Evolutionary conservation across 2,888 invertebrate species (phyloP), one percentile per base, ranked within the genome.

Genomic region (Hetaerina titia): DNA sequence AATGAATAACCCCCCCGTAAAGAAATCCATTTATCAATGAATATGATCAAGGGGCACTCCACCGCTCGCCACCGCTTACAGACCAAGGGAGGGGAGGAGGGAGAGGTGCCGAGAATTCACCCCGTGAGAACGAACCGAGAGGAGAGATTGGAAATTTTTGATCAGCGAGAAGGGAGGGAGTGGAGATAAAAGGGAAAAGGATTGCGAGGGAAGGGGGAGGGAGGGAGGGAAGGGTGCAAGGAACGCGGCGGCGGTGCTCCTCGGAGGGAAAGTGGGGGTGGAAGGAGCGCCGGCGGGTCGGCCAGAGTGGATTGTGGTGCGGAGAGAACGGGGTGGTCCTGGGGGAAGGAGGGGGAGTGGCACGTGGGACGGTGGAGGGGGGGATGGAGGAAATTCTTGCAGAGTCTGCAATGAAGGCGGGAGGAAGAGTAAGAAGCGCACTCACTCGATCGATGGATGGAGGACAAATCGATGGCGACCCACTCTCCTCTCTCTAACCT

Each of bases 401-500:
- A 89, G 89, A 89, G 89, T 89, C 89, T 89, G 89, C 89, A 89
- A 89, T 57, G 89, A 89, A 58, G 89, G 64, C 58, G 58, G 45
- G n/a, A 45, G 69, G 5, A 17, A n/a, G 22, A 45, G 45, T 45
- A 81, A 81, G 81, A 81, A 31, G 81, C 31, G 81, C 81, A 81
- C 31, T 81, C 81, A 15, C 81, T 81, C 81, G 81, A 92, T 92
- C 92, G 92, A 92, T 92, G 92, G 11, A 69, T 56, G 69, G 92
- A 31, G 89, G 89, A 89, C 89, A 56, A 89, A 92, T 92, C 92
- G 92, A 92, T 92, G 69, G 45, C 56, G 56, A 69, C 69, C 92
- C 92, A 92, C 64, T 92, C 92, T 69, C 17, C 15, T n/a, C 45
- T 4, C 58, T n/a, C n/a, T 89, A 25, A 45, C 89, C 89, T 56